Percentiles rank a stretch among this genome's conserved stretches.
phyloP scores from a whole-genome alignment of 1,140 invertebrate species.

The Tyrophagus putrescentiae region DNA sequence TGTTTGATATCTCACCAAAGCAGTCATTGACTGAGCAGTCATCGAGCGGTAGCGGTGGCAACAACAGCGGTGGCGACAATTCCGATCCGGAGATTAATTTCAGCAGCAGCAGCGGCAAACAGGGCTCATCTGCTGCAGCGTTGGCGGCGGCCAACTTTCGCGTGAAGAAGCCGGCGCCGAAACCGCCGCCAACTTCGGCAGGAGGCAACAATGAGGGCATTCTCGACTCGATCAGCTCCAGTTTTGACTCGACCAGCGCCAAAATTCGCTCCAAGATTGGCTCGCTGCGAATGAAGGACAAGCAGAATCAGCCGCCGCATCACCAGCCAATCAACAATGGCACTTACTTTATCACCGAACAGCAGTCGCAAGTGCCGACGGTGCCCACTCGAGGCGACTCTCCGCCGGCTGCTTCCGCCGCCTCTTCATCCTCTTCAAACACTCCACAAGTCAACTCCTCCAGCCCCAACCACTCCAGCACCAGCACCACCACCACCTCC shows the following conservation, averaged over 20 bases:
- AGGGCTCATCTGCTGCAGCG: not conserved
- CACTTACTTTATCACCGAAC: no score
- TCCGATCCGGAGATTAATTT: conserved; percentile 7
- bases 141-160: not conserved
- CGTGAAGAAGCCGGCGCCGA: conserved; percentile 12
- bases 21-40: not conserved
- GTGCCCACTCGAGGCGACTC: no score
- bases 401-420: no score
- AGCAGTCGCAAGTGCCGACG: no score
- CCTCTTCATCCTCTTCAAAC: no score
- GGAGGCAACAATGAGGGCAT: not conserved
- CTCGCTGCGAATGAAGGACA: not conserved
- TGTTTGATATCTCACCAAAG: not conserved
- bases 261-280: conserved; percentile 1
- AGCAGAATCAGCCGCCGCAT: no score
- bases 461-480: not conserved
- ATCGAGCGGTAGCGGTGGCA: no score
- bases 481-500: no score
- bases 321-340: no score
- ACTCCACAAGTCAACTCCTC: not conserved
- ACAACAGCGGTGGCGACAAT: conserved; percentile 1
- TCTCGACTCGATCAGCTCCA: not conserved
- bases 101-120: not conserved
- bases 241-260: not conserved
- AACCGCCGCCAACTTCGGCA: not conserved